Conservation (phyloP, 2,113 vertebrate species). For the Misgurnus mizolepis region DNA sequence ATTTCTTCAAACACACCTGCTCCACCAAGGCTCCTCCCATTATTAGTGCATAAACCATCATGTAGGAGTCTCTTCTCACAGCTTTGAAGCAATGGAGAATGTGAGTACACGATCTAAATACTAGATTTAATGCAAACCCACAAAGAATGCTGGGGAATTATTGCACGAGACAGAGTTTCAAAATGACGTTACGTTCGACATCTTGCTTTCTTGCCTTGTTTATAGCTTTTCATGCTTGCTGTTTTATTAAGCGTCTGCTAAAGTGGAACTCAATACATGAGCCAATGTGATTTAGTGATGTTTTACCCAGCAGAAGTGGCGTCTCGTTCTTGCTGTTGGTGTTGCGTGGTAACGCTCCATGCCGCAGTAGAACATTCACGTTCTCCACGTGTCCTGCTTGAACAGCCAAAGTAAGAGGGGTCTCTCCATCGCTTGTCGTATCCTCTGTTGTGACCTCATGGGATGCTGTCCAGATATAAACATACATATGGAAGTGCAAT, state of each 20-base stretch:
- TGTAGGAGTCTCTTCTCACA: conserved; percentile 74
- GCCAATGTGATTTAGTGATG: conserved; percentile 2
- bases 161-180: no score
- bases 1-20: conserved; percentile 78
- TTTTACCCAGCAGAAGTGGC: conserved; percentile 79
- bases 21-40: conserved; percentile 78
- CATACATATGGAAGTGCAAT: no score
- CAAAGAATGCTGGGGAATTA: no score
- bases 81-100: conserved; percentile 66
- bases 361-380: conserved; percentile 74
- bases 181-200: no score
- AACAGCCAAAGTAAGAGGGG: conserved; percentile 79
- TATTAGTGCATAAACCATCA: conserved; percentile 78
- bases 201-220: no score
- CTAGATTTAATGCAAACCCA: no score
- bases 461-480: conserved; percentile 55
- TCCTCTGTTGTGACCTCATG: conserved; percentile 80
- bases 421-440: conserved; percentile 81
- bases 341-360: conserved; percentile 79
- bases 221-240: no score
- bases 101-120: neutral
- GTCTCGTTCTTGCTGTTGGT: conserved; percentile 82
- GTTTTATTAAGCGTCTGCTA: no score
- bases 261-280: neutral
- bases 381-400: conserved; percentile 75